Evolutionary conservation across 2,797 vertebrate genomes (phyloP), one percentile per base, ranked within the genome.

Genomic region (Pygocentrus nattereri): DNA sequence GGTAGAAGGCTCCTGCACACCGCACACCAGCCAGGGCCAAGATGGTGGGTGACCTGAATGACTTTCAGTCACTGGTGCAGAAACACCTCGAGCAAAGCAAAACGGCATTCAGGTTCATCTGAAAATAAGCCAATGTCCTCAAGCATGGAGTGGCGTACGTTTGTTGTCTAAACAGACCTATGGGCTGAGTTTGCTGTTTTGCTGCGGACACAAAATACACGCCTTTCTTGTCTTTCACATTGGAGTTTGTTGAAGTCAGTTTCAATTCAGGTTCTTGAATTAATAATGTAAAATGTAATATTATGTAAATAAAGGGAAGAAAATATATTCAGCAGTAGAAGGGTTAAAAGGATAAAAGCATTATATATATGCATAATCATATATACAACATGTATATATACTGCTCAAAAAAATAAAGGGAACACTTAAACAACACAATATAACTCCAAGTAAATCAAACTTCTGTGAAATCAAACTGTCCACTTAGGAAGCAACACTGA

Each of bases 101-200:
- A 76, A 86, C 77, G 80, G 47, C 72, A 59, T 85, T 87, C 80
- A 81, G 74, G 84, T 87, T 86, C 62, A 78, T 86, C 74, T 87
- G 74, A 86, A 84, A 88, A 84, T 85, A 85, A 78, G 82, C 85
- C 76, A 82, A 74, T 84, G 79, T 83, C 73, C 79, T 83, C 38
- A 81, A 80, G 74, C 76, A 62, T 79, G 50, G 61, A 81, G 81
- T 80, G 84, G 78, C 77, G 78, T 52, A 50, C 16, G 67, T 85
- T 88, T 91, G 86, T 91, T 90, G 85, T 87, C 88, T 84, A 89
- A 90, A 91, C 88, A 90, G 71, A 82, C 31, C 81, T 85, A 64
- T 80, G 68, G 58, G 79, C 84, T 82, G 76, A 84, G 82, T 83
- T 61, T 87, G 82, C 80, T 83, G 78, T 80, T 87, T 87, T 78